Base-by-base conservation (phyloP, 2,888 invertebrate species). In the Scaptomyza polygonia region DNA sequence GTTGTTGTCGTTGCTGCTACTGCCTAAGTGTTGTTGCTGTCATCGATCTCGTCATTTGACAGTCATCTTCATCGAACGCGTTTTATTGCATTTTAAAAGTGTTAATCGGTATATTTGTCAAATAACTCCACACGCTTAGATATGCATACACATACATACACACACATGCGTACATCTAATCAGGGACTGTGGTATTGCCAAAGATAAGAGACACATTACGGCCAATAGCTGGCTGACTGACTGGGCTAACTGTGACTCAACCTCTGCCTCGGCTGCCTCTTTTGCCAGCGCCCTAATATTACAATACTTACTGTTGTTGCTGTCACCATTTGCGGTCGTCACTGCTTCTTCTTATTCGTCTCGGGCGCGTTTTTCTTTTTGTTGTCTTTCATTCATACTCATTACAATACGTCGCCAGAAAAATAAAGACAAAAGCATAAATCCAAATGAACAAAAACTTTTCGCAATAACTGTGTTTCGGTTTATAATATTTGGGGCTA, bases 241-340 rank as follows among this genome's bases (percentile, higher is more conserved):
- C 54, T 54, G 44, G 47, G 56, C 67, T 44, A 71, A 72, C 67
- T 67, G 87, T 82, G 81, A 82, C 81, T 82, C 81, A 82, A 84
- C 81, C 43, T 54, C 62, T 52, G 30, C 65, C 53, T 61, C 56
- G 45, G 54, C 56, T 51, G 25, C 14, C 44, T 51, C 54, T 48
- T 64, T 48, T 67, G 67, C 51, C 67, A 72, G 64, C 58, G 75
- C 72, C 61, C 40, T 42, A 40, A 52, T 67, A 59, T 53, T 75
- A 65, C 61, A 63, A 65, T 72, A 62, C 57, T 67, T 34, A 42
- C 16, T 51, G 52, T 49, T 18, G 47, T n/a, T 30, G 49, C 7
- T 67, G 51, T 64, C 27, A 64, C 12, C 65, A 27, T 39, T 43
- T 52, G 56, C 42, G 58, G 55, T 59, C 59, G 59, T 25, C 63